These are phyloP conservation scores for Sericinus montela DNA, from an alignment of 2,888 invertebrate species.

Conservation along the genomic window DNA sequence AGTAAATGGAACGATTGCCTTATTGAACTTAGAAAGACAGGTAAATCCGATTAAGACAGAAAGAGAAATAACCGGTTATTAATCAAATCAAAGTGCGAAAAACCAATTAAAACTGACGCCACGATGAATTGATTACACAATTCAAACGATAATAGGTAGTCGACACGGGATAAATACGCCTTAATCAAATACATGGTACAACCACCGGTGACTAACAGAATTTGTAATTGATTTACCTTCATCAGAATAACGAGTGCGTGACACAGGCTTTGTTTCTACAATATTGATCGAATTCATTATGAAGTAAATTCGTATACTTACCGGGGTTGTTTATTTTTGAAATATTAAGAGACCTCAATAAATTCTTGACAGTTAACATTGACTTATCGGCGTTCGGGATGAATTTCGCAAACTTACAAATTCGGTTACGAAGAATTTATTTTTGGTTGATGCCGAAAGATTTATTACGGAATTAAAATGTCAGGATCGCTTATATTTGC, in stretches of 20 bases:
- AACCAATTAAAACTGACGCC: conserved; percentile 59
- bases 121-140: conserved; percentile 42
- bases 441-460: no score
- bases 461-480: no score
- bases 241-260: conserved; percentile 44
- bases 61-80: conserved; percentile 39
- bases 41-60: conserved; percentile 29
- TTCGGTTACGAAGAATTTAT: no score
- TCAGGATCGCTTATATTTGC: no score
- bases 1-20: conserved; percentile 2
- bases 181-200: conserved; percentile 38
- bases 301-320: no score
- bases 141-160: conserved; percentile 34
- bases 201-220: conserved; percentile 38
- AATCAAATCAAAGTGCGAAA: conserved; percentile 51
- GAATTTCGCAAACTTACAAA: no score
- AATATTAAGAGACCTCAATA: no score
- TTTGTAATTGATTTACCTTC: conserved; percentile 50
- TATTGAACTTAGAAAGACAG: conserved; percentile 10
- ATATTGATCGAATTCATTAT: conserved; percentile 23
- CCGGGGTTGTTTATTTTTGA: no score
- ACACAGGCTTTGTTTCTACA: conserved; percentile 21
- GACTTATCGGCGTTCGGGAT: no score
- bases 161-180: conserved; percentile 39
- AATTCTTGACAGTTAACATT: no score